Evolutionary conservation across 2,888 invertebrate genomes (phyloP), one percentile per base, ranked within the genome.

Genomic region (Yponomeuta malinellus): DNA sequence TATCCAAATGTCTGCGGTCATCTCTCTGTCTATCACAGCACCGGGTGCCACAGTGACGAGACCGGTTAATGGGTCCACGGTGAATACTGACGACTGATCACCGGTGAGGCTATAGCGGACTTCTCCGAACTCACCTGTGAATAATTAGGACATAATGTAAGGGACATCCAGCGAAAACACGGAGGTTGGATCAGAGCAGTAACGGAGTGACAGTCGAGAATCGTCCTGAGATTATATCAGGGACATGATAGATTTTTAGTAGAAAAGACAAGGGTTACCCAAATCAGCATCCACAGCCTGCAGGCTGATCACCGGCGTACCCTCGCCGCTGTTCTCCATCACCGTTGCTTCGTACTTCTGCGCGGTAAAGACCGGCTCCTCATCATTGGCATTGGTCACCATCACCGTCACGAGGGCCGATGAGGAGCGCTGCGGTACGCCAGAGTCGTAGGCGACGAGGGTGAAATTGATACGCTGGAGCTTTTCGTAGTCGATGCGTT

Each of bases 371-470:
- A 93, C 91, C 0, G 98, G 98, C 80, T 95, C 95, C 80, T 97
- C 97, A 78, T 98, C 98, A 78, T 98, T 98, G 0, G 97, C 94
- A 81, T 98, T 98, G 52, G 95, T 90, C 2, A 98, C 93, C 9
- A 94, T 94, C 0, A 98, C 96, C 8, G 93, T 93, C 0, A 98
- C 95, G 8, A 94, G 93, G 0, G 98, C 97, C 0, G 95, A 93
- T 0, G 97, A 93, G 4, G 96, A 96, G 68, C 97, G 89, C 78
- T 96, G 95, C 0, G 98, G 98, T 0, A 96, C 94, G 2, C 98
- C 98, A 0, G 96, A 96, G 85, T 98, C 98, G 76, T 94, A 96
- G 0, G 97, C 98, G 1, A 95, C 92, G 0, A 97, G 95, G 0
- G 95, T 95, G 81, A 98, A 97, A 81, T 96, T 95, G 3, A 97